These are phyloP conservation scores for Brachynemurus nebulosus DNA, from an alignment of 2,888 invertebrate genomes.

Conservation along the genomic window DNA sequence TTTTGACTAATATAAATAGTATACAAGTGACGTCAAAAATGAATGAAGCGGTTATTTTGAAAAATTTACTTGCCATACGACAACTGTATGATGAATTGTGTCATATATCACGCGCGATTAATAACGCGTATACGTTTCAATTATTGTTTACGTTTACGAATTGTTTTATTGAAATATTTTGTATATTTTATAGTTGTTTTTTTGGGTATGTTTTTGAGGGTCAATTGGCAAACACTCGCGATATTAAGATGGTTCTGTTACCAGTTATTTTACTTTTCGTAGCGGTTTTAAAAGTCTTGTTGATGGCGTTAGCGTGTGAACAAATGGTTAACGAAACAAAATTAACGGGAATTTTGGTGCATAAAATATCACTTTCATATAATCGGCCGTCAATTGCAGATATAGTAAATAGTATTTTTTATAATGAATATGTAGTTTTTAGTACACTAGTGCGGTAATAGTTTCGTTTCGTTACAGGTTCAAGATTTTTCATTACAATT, in stretches of 20 bases:
- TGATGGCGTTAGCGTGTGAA: neutral
- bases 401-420: neutral
- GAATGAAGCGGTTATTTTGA: neutral
- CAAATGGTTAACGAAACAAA: neutral
- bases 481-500: neutral
- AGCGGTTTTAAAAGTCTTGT: neutral
- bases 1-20: neutral
- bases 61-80: neutral
- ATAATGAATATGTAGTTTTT: no score
- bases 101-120: neutral
- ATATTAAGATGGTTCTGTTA: neutral
- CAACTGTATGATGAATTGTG: neutral
- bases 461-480: no score
- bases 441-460: no score
- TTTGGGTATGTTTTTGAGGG: neutral
- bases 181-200: neutral
- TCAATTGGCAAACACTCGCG: neutral
- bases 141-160: neutral
- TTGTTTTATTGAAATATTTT: neutral
- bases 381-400: neutral
- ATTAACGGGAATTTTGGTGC: neutral
- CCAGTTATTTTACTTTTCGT: neutral
- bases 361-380: neutral
- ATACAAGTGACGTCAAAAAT: neutral
- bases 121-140: neutral